These are phyloP conservation scores for Autographa gamma DNA, from an alignment of 2,888 invertebrate species.

Conservation along the genomic window DNA sequence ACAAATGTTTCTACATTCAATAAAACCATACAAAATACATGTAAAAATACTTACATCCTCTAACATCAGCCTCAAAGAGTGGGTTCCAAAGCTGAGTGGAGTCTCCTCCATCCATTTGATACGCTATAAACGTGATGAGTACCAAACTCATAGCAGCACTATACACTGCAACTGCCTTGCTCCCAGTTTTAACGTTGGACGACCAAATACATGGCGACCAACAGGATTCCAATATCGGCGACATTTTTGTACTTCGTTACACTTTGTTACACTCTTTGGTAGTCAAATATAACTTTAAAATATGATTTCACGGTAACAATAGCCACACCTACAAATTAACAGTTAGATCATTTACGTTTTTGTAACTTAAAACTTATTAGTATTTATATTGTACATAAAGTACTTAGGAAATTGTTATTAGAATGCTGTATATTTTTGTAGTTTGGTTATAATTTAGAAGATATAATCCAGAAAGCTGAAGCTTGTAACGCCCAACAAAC, in stretches of 20 bases:
- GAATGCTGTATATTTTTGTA: neutral
- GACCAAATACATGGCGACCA: constrained; percentile 97
- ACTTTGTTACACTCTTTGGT: constrained; percentile 9
- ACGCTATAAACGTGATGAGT: constrained; percentile 92
- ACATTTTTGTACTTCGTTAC: constrained; percentile 26
- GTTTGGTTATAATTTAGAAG: neutral
- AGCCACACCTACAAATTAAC: constrained; percentile 61
- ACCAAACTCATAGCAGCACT: constrained; percentile 93
- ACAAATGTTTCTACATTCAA: neutral
- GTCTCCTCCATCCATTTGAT: constrained; percentile 96
- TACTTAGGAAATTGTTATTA: neutral
- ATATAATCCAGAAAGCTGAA: neutral
- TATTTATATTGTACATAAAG: neutral
- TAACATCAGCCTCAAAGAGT: constrained; percentile 95
- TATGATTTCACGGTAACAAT: constrained; percentile 5
- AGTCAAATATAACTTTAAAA: neutral
- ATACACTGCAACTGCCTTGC: constrained; percentile 94
- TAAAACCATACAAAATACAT: neutral
- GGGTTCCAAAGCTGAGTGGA: constrained; percentile 96
- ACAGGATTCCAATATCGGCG: constrained; percentile 92
- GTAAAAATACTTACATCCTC: constrained; percentile 89
- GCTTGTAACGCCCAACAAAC: constrained; percentile 28
- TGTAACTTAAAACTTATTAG: constrained; percentile 25
- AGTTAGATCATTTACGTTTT: constrained; percentile 37
- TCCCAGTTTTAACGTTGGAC: constrained; percentile 92